Evolutionary conservation across 2,797 vertebrate genomes (phyloP), one percentile per base, ranked within the genome.

Genomic region (Knipowitschia caucasica): DNA sequence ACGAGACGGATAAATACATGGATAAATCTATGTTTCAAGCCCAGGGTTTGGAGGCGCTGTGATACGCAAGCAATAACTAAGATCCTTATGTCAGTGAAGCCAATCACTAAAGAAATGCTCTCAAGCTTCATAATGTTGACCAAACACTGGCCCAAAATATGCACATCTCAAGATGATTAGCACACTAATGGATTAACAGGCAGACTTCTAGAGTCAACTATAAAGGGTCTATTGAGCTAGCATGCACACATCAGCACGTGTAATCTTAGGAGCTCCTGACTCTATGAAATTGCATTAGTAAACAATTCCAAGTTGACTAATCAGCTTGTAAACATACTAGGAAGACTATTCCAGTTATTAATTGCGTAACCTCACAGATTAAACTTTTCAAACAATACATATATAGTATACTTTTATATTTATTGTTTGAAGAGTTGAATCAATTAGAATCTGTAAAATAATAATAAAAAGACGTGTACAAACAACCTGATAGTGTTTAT

Each of bases 121-220:
- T 49, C 71, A 81, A 80, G 82, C 84, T 80, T 77, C 85, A 81
- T 80, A 70, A 49, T 69, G 38, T 51, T 23, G 23, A 51, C 8
- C 27, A 54, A 12, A 44, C 63, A 31, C 15, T 56, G 2, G 2
- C 21, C 15, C 8, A n/a, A 24, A 24, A 24, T 12, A 12, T 42
- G 3, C 9, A 36, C 10, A 17, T 11, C n/a, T n/a, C 0, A 14
- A n/a, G n/a, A 10, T 18, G 0, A 6, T 49, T 14, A n/a, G n/a
- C n/a, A n/a, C n/a, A 11, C 1, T 29, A 4, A 27, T 15, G 38
- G 18, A 5, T 1, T 21, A 45, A 11, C 4, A 8, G 1, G 20
- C 1, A n/a, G 34, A 23, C 18, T 17, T 33, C 7, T n/a, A 25
- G 21, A 18, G 8, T 27, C 34, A 42, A 15, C 12, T 49, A 52